A percentile compares a stretch with the other conserved stretches of the same genome.
These are phyloP conservation scores for Lanius collurio DNA, from an alignment of 2,113 vertebrate species.

Conservation along the genomic window DNA sequence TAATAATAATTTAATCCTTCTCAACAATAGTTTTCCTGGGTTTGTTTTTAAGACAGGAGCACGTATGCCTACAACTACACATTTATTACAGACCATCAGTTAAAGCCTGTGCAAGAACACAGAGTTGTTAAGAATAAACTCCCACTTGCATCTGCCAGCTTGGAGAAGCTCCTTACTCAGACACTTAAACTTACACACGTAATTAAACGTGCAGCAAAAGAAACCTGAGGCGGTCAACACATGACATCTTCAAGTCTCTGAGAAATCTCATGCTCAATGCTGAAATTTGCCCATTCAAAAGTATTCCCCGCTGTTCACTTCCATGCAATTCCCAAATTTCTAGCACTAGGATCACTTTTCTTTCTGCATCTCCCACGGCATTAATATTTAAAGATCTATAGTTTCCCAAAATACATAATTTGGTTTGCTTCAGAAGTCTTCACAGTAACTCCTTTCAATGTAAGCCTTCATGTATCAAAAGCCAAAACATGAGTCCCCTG, in stretches of 20 bases:
- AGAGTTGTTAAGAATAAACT: conserved; percentile 50
- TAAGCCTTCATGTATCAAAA: background rate
- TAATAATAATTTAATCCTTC: conserved; percentile 60
- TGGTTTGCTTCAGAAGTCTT: background rate
- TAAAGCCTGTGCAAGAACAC: conserved; percentile 1
- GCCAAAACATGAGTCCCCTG: background rate
- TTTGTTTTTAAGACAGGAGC: conserved; percentile 25
- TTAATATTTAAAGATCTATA: background rate
- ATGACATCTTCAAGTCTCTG: background rate
- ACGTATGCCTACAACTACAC: background rate
- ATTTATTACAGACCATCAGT: conserved; percentile 29
- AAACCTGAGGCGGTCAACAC: background rate
- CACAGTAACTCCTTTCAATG: fast-evolving
- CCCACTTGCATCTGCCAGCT: conserved; percentile 41
- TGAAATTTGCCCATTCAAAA: background rate
- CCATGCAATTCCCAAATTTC: background rate
- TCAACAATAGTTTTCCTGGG: conserved; percentile 33
- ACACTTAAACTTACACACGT: background rate
- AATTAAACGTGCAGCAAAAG: background rate
- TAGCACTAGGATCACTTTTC: background rate
- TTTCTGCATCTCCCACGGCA: background rate
- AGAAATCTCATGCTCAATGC: background rate
- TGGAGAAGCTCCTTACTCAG: conserved; percentile 21
- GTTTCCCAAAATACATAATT: background rate
- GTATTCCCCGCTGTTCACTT: background rate